Evolutionary conservation across 92 coral and sea anemone species (phyloP).

Genomic region (Pocillopora grandis): DNA sequence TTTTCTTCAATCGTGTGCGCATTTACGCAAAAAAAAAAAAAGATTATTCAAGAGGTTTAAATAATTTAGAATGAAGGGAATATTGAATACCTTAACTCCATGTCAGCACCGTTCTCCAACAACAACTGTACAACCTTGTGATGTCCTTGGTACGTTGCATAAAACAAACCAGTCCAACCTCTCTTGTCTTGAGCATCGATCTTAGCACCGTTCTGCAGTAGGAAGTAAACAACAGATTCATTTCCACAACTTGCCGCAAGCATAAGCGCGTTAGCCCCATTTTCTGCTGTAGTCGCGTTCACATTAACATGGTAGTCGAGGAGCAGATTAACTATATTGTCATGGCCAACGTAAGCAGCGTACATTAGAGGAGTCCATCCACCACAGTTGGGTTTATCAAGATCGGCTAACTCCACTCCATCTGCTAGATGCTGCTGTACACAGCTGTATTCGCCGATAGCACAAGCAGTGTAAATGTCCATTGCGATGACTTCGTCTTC

Average conservation of each 20-base stretch:
- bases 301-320: slow-evolving; percentile 70
- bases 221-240: slow-evolving; percentile 71
- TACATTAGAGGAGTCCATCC: slow-evolving; percentile 99
- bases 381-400: slow-evolving; percentile 65
- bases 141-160: slow-evolving; percentile 89
- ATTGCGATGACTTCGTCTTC: slow-evolving; percentile 76
- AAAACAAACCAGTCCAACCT: slow-evolving; percentile 77
- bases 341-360: slow-evolving; percentile 89
- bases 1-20: no score
- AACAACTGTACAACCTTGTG: slow-evolving; percentile 70
- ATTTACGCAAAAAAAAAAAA: background rate
- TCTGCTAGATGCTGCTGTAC: slow-evolving; percentile 64
- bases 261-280: slow-evolving; percentile 83
- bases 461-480: slow-evolving; percentile 86
- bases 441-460: slow-evolving; percentile 74
- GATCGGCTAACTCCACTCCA: slow-evolving; percentile 46
- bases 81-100: slow-evolving; percentile 63
- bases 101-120: slow-evolving; percentile 75
- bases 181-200: slow-evolving; percentile 73
- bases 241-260: slow-evolving; percentile 92
- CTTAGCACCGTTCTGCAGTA: slow-evolving; percentile 76
- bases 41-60: background rate
- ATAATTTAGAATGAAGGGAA: background rate
- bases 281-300: slow-evolving; percentile 47
- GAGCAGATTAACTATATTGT: slow-evolving; percentile 69